Evolutionary conservation across 2,888 invertebrate species (phyloP).

Genomic region (Tricholauxania praeusta): DNA sequence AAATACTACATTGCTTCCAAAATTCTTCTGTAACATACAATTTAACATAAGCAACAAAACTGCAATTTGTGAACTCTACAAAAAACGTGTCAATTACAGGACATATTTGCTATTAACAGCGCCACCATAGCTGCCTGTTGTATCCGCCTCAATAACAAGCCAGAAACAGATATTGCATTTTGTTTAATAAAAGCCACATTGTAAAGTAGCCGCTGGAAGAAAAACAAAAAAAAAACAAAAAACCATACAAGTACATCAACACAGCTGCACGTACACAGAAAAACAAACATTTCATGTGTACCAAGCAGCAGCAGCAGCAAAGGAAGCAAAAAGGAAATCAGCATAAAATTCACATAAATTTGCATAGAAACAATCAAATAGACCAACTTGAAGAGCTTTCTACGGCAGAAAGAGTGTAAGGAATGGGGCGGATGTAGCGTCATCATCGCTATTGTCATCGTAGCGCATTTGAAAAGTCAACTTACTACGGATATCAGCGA

Average conservation of each 20-base stretch:
- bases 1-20: too few relatives aligned
- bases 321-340: constrained; percentile 44
- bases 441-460: too few relatives aligned
- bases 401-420: too few relatives aligned
- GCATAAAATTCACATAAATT: constrained; percentile 57
- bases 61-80: too few relatives aligned
- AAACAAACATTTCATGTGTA: constrained; percentile 24
- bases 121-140: too few relatives aligned
- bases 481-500: too few relatives aligned
- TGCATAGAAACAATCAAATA: constrained; percentile 57
- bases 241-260: background rate
- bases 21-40: too few relatives aligned
- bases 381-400: background rate
- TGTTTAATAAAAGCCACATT: constrained; percentile 22
- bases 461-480: too few relatives aligned
- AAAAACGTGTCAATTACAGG: too few relatives aligned
- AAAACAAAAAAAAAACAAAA: background rate
- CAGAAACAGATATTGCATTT: constrained; percentile 9
- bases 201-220: background rate
- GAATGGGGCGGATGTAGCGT: too few relatives aligned
- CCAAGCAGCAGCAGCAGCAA: constrained; percentile 7
- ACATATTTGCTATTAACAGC: too few relatives aligned
- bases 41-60: too few relatives aligned
- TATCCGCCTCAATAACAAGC: constrained; percentile 4
- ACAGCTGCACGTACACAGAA: constrained; percentile 2